These are phyloP conservation scores for Oncorhynchus masou DNA, from an alignment of 2,113 vertebrate genomes.

Conservation along the genomic window DNA sequence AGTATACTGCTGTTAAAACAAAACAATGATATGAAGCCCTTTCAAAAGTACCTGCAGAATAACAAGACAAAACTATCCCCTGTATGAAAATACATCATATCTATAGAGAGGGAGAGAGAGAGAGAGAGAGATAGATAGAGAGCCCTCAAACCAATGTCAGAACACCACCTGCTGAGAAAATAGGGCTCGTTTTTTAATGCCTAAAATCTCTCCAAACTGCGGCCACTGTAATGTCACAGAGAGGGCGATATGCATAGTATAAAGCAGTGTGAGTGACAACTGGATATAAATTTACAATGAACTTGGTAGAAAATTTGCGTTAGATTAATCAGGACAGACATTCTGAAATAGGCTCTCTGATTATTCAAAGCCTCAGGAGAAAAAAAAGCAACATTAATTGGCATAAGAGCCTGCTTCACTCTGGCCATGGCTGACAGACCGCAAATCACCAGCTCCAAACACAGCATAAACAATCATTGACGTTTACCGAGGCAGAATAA, in stretches of 20 bases:
- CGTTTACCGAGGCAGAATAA: background rate
- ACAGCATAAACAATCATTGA: background rate
- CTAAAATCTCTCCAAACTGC: constrained; percentile 33
- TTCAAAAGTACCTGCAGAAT: background rate
- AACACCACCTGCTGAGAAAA: constrained; percentile 11
- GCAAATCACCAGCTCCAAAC: background rate
- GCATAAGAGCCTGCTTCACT: constrained; percentile 27
- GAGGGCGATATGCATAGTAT: background rate
- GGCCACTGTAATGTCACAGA: constrained; percentile 25
- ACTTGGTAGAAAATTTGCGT: constrained; percentile 49
- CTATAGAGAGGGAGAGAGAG: background rate
- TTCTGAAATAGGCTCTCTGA: constrained; percentile 45
- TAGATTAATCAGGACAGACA: constrained; percentile 37
- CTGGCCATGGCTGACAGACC: constrained; percentile 16
- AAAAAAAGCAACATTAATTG: constrained; percentile 25
- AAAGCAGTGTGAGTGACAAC: constrained; percentile 10
- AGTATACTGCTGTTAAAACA: background rate
- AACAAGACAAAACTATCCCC: background rate
- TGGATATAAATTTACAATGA: constrained; percentile 49
- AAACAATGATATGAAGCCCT: background rate
- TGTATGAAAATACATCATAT: background rate
- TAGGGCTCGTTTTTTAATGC: constrained; percentile 30
- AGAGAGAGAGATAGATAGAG: background rate
- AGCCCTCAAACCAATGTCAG: background rate
- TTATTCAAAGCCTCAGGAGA: constrained; percentile 38